Conservation (phyloP, 2,113 vertebrate genomes). For the Vidua chalybeata region DNA sequence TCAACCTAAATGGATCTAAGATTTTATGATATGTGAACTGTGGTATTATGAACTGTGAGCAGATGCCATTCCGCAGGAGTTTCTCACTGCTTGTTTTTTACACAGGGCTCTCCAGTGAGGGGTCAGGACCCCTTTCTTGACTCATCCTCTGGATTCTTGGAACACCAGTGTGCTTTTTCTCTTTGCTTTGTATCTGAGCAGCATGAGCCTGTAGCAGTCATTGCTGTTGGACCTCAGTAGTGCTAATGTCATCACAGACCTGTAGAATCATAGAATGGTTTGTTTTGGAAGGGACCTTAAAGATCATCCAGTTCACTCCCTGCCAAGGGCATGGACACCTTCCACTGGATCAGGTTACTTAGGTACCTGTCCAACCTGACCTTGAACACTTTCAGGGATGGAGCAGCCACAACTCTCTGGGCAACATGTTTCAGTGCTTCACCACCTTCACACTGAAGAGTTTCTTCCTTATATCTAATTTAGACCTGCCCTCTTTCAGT, state of each 20-base stretch:
- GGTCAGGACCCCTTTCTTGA: background rate
- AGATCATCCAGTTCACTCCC: background rate
- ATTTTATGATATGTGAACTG: background rate
- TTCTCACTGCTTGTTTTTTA: background rate
- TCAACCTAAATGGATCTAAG: background rate
- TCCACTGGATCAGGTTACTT: background rate
- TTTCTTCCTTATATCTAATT: background rate
- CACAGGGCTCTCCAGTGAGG: background rate
- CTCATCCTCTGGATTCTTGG: background rate
- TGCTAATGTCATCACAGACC: background rate
- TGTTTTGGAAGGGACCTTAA: background rate
- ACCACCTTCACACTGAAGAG: background rate
- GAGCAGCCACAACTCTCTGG: background rate
- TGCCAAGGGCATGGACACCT: background rate
- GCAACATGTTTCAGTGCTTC: background rate
- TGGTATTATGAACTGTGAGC: background rate
- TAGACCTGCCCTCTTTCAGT: background rate
- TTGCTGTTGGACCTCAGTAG: background rate
- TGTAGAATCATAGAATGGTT: background rate
- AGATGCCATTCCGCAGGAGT: background rate
- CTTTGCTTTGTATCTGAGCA: background rate
- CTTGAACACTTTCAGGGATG: background rate
- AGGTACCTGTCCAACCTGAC: background rate
- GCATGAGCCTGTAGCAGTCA: background rate
- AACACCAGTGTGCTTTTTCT: accelerated